Evolutionary conservation across 2,797 vertebrate species (phyloP).

Genomic region (Cichlasoma orientale): DNA sequence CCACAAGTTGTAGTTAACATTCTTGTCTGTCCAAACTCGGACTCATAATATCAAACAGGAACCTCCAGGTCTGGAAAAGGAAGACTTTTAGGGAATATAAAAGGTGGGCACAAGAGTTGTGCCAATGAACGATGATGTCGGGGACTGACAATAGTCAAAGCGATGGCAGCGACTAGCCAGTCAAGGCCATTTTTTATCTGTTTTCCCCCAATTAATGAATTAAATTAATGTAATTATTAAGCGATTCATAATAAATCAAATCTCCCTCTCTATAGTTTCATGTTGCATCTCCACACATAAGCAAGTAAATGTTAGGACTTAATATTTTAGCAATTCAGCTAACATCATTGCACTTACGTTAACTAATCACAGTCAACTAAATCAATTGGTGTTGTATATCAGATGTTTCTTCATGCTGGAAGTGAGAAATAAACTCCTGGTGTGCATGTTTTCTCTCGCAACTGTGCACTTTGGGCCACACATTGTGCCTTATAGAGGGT

Average conservation of each 20-base stretch:
- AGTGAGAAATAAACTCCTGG: neutral
- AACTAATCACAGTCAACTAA: neutral
- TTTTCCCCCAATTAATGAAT: no score
- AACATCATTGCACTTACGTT: neutral
- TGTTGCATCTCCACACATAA: neutral
- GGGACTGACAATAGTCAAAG: no score
- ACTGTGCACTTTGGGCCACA: fast-evolving
- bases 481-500: neutral
- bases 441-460: neutral
- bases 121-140: no score
- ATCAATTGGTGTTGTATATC: neutral
- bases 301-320: neutral
- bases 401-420: neutral
- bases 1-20: no score
- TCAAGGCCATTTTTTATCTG: no score
- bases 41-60: neutral
- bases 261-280: neutral
- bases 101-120: neutral
- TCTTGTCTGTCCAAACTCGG: no score
- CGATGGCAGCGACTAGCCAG: no score
- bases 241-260: neutral
- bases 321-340: neutral
- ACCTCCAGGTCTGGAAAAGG: neutral
- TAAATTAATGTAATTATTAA: no score
- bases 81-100: neutral